A percentile compares a stretch with the other conserved stretches of the same genome.
Evolutionary conservation across 2,888 invertebrate genomes (phyloP).

Genomic region (Heliconius sara): DNA sequence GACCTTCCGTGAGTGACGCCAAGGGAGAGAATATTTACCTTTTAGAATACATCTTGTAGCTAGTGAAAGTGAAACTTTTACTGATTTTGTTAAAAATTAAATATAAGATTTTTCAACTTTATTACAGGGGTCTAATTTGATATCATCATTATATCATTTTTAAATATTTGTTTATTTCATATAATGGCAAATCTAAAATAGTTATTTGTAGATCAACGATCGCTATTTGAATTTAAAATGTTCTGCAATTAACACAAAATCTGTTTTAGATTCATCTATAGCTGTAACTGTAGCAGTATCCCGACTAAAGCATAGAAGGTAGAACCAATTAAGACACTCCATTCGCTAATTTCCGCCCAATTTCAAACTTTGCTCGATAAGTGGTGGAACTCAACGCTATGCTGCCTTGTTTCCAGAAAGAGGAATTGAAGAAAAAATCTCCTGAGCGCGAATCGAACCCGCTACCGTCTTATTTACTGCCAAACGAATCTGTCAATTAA

Average conservation of each 20-base stretch:
- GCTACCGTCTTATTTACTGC: not conserved
- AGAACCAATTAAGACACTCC: not conserved
- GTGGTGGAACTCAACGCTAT: not conserved
- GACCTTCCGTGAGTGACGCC: slow-evolving; percentile 43
- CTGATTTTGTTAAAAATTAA: slow-evolving; percentile 4
- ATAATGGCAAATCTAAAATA: not conserved
- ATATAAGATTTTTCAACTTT: not conserved
- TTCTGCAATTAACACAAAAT: not conserved
- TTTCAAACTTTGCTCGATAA: not conserved
- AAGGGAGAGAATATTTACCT: slow-evolving; percentile 41
- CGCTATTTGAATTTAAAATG: not conserved
- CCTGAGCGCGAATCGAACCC: not conserved
- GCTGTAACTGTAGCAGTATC: not conserved
- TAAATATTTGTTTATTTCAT: not conserved
- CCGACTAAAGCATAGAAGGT: not conserved
- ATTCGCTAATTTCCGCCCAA: not conserved
- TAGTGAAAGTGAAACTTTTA: slow-evolving; percentile 56
- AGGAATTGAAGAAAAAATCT: not conserved
- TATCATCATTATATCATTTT: not conserved
- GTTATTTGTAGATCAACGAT: not conserved
- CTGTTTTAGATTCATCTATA: not conserved
- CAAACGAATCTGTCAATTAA: not conserved
- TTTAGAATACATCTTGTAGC: slow-evolving; percentile 55
- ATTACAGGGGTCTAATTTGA: not conserved
- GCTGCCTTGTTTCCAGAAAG: not conserved